Conservation (phyloP, 1,140 invertebrate species). For the Coptotermes formosanus region DNA sequence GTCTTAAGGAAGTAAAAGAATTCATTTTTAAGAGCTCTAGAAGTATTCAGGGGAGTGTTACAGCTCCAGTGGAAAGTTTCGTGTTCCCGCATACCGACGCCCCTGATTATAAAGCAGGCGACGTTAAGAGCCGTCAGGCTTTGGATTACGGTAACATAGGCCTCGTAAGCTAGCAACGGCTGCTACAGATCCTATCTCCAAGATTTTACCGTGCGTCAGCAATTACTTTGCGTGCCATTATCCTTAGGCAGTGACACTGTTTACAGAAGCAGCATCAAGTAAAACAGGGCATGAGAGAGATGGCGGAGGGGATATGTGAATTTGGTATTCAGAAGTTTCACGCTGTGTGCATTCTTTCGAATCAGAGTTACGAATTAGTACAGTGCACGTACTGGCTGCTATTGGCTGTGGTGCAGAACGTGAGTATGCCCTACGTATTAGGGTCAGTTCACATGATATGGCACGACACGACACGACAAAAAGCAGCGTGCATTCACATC, state of each 20-base stretch:
- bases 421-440: too few species aligned
- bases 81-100: not conserved
- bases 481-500: too few species aligned
- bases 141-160: not conserved
- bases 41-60: not conserved
- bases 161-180: not conserved
- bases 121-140: not conserved
- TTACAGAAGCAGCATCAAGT: not conserved
- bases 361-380: not conserved
- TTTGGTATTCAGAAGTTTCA: not conserved
- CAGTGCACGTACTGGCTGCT: not conserved
- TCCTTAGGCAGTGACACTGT: not conserved
- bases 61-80: not conserved
- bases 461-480: too few species aligned
- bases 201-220: not conserved
- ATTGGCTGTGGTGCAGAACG: too few species aligned
- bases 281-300: not conserved
- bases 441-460: too few species aligned
- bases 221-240: not conserved
- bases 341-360: not conserved
- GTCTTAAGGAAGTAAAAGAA: too few species aligned
- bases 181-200: not conserved
- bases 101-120: not conserved
- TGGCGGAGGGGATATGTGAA: not conserved
- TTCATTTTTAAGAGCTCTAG: too few species aligned